phyloP scores from a whole-genome alignment of 2,888 invertebrate species.

The Rhamnusium bicolor region DNA sequence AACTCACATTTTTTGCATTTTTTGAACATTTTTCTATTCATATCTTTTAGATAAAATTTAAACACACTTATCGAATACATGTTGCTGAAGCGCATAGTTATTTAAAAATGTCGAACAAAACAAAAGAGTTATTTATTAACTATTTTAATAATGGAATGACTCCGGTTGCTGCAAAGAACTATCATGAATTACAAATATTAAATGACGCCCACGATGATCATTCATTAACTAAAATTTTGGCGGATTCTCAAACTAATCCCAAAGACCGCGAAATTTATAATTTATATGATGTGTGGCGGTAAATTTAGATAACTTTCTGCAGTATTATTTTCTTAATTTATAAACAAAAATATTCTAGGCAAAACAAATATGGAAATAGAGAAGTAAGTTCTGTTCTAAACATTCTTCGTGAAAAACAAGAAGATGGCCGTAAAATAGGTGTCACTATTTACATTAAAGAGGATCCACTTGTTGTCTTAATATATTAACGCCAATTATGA shows the following conservation, averaged over 20 bases:
- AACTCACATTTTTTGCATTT: constrained; percentile 2
- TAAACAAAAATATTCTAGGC: no score
- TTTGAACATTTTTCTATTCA: neutral
- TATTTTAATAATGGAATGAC: neutral
- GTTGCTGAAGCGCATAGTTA: constrained; percentile 7
- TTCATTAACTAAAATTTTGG: no score
- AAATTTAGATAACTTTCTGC: no score
- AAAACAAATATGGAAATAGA: no score
- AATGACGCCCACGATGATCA: no score
- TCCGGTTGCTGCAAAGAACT: neutral
- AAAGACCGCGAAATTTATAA: no score
- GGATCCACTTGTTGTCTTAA: constrained; percentile 1
- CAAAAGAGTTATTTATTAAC: constrained; percentile 1
- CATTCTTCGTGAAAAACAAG: constrained; percentile 1
- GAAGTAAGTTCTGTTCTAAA: no score
- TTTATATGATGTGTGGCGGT: no score
- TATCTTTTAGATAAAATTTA: neutral
- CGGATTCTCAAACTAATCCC: no score
- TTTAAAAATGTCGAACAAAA: neutral
- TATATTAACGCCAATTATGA: no score
- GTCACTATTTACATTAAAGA: neutral
- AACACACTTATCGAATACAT: neutral
- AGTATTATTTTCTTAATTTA: no score
- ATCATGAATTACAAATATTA: no score
- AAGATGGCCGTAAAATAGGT: neutral